These are phyloP conservation scores for Castor canadensis DNA, from an alignment of 2,113 vertebrate genomes.

Conservation along the genomic window DNA sequence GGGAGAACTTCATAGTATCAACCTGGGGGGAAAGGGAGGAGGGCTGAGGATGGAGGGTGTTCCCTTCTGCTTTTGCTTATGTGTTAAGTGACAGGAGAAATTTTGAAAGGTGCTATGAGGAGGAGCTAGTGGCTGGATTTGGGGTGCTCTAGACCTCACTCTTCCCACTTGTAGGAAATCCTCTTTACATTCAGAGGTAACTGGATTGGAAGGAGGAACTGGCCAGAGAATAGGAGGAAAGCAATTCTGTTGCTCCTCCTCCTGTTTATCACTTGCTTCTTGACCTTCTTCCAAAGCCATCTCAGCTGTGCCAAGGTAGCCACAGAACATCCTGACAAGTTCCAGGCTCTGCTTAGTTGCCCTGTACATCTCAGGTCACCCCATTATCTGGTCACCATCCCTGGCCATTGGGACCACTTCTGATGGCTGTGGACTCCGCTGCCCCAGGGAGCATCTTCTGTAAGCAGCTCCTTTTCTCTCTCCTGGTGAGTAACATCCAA, in stretches of 20 bases:
- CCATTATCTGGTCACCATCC: background rate
- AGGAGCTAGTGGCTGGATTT: conserved; percentile 70
- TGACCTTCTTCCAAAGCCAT: conserved; percentile 39
- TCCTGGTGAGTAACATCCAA: conserved; percentile 82
- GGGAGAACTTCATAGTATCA: conserved; percentile 62
- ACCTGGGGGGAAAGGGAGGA: conserved; percentile 73
- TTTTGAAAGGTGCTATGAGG: conserved; percentile 76
- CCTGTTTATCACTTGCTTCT: conserved; percentile 26
- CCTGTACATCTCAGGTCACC: background rate
- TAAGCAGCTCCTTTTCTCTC: conserved; percentile 74
- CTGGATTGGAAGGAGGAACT: conserved; percentile 43
- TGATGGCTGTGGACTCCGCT: conserved; percentile 78
- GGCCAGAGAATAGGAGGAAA: conserved; percentile 18
- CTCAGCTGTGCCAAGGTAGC: conserved; percentile 36
- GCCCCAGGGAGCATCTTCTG: conserved; percentile 66
- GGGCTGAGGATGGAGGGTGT: conserved; percentile 63
- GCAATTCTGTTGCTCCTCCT: conserved; percentile 11
- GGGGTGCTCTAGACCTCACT: conserved; percentile 64
- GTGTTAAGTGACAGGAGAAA: conserved; percentile 70
- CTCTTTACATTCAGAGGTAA: conserved; percentile 57
- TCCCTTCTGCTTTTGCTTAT: conserved; percentile 61
- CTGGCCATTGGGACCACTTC: conserved; percentile 57
- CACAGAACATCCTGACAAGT: background rate
- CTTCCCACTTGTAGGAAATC: conserved; percentile 65
- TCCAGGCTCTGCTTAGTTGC: conserved; percentile 2